Evolutionary conservation across 2,113 vertebrate species (phyloP).

Genomic region (Toxostoma redivivum): DNA sequence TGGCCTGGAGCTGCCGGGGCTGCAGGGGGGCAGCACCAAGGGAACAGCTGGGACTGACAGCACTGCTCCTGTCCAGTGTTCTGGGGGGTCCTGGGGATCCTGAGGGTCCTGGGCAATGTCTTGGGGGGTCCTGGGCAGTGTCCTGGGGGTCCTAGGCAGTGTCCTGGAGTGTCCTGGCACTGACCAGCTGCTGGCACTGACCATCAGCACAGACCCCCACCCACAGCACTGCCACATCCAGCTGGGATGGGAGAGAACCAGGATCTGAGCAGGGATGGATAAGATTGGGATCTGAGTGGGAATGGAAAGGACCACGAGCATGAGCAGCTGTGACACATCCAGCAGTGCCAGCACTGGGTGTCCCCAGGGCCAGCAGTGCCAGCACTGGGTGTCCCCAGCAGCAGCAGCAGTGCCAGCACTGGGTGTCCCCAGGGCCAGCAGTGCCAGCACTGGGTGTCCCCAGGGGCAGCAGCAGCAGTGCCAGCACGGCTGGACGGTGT

Average conservation of each 20-base stretch:
- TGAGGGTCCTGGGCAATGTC: neutral
- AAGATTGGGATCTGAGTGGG: too few relatives aligned
- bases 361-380: too few relatives aligned
- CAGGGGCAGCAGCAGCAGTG: rapidly evolving
- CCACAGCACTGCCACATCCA: rapidly evolving
- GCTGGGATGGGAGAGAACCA: rapidly evolving
- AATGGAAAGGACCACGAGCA: too few relatives aligned
- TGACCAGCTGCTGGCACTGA: rapidly evolving
- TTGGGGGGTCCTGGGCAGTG: neutral
- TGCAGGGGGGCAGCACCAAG: neutral
- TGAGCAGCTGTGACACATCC: too few relatives aligned
- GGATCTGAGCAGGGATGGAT: neutral
- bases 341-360: too few relatives aligned
- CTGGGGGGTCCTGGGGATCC: neutral
- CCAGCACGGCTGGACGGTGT: rapidly evolving
- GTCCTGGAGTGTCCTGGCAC: neutral
- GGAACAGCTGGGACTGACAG: neutral
- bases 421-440: rapidly evolving
- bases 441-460: rapidly evolving
- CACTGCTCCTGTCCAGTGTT: rapidly evolving
- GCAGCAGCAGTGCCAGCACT: neutral
- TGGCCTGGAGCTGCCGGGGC: neutral
- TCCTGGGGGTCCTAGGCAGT: neutral
- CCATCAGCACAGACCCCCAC: rapidly evolving
- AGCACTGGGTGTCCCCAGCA: too few relatives aligned